phyloP scores from a whole-genome alignment of 2,113 vertebrate genomes.

The Ariopsis seemanni region DNA sequence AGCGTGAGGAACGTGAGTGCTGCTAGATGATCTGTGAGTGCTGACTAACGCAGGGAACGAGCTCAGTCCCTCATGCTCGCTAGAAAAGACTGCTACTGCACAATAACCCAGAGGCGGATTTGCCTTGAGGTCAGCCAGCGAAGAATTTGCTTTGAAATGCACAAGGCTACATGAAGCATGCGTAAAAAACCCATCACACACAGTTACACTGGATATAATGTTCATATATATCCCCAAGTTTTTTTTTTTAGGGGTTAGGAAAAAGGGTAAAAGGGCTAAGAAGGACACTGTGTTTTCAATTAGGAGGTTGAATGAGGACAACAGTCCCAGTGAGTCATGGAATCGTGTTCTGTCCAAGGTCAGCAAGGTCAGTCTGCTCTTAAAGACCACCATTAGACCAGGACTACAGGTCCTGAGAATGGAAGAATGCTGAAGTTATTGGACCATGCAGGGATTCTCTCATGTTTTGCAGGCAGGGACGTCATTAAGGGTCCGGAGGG shows the following conservation, averaged over 20 bases:
- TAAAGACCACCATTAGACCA: neutral
- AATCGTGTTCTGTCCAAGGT: neutral
- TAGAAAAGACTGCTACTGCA: slow-evolving; percentile 6
- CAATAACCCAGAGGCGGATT: slow-evolving; percentile 5
- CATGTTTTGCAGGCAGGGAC: neutral
- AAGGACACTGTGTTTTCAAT: slow-evolving; percentile 5
- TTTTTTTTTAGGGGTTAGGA: neutral
- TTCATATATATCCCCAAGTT: neutral
- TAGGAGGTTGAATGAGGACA: neutral
- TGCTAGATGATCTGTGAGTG: slow-evolving; percentile 8
- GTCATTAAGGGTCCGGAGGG: neutral
- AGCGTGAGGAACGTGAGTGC: neutral
- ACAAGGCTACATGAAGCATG: neutral
- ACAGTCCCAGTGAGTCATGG: neutral
- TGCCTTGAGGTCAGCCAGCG: slow-evolving; percentile 5
- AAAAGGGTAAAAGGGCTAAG: neutral
- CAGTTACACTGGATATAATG: neutral
- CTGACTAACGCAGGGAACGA: neutral
- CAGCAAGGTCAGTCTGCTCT: neutral
- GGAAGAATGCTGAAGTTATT: neutral
- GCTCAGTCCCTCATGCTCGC: neutral
- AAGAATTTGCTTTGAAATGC: neutral
- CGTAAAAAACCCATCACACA: neutral
- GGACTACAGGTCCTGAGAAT: neutral
- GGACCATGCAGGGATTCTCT: neutral